Base-by-base conservation (phyloP, 2,113 vertebrate species). In the Silurus meridionalis region DNA sequence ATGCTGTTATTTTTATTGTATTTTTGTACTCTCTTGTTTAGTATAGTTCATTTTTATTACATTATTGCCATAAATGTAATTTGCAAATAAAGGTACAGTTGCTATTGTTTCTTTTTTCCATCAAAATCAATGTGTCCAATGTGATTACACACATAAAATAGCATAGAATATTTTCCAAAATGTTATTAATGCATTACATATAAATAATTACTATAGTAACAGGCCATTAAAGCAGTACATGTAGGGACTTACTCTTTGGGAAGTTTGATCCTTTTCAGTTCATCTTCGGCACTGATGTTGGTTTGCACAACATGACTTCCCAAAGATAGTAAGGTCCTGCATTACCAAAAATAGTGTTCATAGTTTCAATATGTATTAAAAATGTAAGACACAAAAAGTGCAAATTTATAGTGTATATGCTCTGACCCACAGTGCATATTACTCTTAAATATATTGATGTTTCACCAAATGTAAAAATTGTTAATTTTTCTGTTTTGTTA, bases 231-330 rank as follows among this genome's bases (percentile, higher is more conserved):
- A 23, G 9, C 23, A 55, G 2, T 17, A 25, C 14, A 66, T 72
- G n/a, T 53, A 8, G 25, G 23, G 21, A 93, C 95, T 48, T 95
- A 97, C 98, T 99, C 97, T 95, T 98, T 99, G 83, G 97, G 96
- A 88, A 99, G 96, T 91, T 99, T 99, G 80, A 97, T 93, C 94
- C 97, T 99, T 93, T 98, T 98, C 87, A 99, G 95, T 87, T 98
- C 96, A 9, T 99, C 97, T 88, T 97, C 98, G 88, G 98, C 98
- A 83, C 96, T 94, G 77, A 95, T 92, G 84, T 97, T 97, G 88
- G 95, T 89, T 79, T 98, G 97, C 91, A 96, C 95, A 88, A 99
- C 96, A 87, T 98, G 98, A 89, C 98, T 98, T 46, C 97, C 98
- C 89, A 99, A 95, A 58, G 98, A 97, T 92, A 99, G 92, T 83